These are phyloP conservation scores for Zoanthus solanderi DNA, from an alignment of 92 coral and sea anemone genomes.

Conservation along the genomic window DNA sequence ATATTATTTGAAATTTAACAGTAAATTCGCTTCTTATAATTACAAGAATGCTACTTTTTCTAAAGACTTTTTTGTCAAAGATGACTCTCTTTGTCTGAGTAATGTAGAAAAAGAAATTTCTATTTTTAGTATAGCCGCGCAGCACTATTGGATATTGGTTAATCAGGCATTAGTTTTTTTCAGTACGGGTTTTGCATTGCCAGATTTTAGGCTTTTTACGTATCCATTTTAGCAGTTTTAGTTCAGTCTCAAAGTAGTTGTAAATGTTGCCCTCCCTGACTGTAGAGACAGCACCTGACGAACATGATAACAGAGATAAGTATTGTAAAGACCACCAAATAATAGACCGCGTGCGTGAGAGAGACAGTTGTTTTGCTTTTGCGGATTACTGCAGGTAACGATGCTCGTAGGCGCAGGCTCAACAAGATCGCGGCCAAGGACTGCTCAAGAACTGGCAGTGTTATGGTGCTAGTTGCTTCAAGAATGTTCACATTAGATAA, in stretches of 20 bases:
- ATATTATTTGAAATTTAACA: too few relatives aligned
- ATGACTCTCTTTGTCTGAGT: conserved; percentile 6
- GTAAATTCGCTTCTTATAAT: too few relatives aligned
- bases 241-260: conserved; percentile 13
- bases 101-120: not conserved
- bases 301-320: conserved; percentile 13
- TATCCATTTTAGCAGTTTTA: not conserved
- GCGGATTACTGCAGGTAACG: conserved; percentile 14
- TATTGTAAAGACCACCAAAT: conserved; percentile 9
- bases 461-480: conserved; percentile 16
- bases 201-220: conserved; percentile 5
- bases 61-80: conserved; percentile 1
- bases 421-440: conserved; percentile 19
- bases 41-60: not conserved
- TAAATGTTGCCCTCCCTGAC: conserved; percentile 18
- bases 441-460: conserved; percentile 12
- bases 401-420: conserved; percentile 14
- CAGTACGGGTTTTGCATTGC: conserved; percentile 13
- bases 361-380: conserved; percentile 1
- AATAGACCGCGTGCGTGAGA: conserved; percentile 13
- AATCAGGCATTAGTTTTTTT: not conserved
- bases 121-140: too few relatives aligned
- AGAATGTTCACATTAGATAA: not conserved
- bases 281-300: conserved; percentile 19
- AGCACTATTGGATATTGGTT: not conserved